Evolutionary conservation across 1,140 invertebrate species (phyloP).

Genomic region (Drosophila tsacasi): DNA sequence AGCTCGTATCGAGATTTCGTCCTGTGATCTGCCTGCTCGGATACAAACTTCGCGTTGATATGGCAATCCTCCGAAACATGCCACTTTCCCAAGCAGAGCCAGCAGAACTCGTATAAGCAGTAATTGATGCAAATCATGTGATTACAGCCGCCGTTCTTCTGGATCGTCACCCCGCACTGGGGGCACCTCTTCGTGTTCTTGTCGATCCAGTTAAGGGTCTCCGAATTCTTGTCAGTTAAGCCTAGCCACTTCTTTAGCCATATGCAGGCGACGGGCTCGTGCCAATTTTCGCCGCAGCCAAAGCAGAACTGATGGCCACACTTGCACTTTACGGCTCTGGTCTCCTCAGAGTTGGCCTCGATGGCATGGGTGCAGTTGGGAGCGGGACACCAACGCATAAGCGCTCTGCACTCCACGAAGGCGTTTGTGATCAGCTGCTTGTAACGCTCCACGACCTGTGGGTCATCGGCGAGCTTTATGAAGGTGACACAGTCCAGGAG

Average conservation of each 20-base stretch:
- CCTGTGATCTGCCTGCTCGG: too few species aligned
- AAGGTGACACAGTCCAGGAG: conserved; percentile 98
- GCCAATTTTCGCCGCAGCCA: conserved; percentile 99
- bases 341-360: conserved; percentile 96
- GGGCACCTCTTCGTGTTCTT: conserved; percentile 99
- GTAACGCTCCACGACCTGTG: conserved; percentile 97
- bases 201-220: conserved; percentile 99
- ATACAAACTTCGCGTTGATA: too few species aligned
- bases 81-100: conserved; percentile 99
- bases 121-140: conserved; percentile 99
- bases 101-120: conserved; percentile 99
- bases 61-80: conserved; percentile 95
- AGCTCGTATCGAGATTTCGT: conserved; percentile 92
- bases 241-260: conserved; percentile 98
- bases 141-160: conserved; percentile 99
- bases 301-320: conserved; percentile 98
- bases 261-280: conserved; percentile 98
- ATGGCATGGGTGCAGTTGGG: conserved; percentile 98
- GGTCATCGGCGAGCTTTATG: conserved; percentile 95
- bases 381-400: conserved; percentile 98
- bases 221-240: conserved; percentile 99
- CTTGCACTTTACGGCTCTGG: conserved; percentile 95
- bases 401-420: conserved; percentile 98
- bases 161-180: conserved; percentile 98
- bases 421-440: conserved; percentile 99